These are phyloP conservation scores for Cercopithecus hamlyni DNA, from an alignment of 2,797 vertebrate genomes.

Conservation along the genomic window DNA sequence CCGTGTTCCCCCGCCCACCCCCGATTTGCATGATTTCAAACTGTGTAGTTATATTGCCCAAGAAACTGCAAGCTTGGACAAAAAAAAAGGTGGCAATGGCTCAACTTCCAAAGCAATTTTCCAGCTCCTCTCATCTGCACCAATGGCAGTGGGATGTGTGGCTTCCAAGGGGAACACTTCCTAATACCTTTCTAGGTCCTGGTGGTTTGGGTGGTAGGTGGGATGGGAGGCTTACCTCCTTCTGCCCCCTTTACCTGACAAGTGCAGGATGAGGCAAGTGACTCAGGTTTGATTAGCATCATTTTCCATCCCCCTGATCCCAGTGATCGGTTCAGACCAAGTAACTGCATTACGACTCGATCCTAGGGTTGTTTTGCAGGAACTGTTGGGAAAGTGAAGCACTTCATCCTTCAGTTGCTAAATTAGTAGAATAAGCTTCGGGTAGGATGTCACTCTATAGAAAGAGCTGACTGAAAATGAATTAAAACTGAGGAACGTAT, in stretches of 20 bases:
- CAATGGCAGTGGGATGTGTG: neutral
- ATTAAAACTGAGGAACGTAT: neutral
- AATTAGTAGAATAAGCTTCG: neutral
- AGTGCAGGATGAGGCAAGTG: neutral
- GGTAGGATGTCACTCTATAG: neutral
- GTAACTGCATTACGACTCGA: neutral
- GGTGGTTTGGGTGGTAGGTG: neutral
- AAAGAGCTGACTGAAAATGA: neutral
- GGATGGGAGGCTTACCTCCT: neutral
- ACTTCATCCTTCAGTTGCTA: neutral
- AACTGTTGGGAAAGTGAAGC: neutral
- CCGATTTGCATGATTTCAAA: neutral
- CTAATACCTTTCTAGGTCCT: neutral
- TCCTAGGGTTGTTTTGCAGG: neutral
- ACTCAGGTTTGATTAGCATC: neutral
- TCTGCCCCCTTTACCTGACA: neutral
- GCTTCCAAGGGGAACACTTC: neutral
- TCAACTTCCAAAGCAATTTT: neutral
- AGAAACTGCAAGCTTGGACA: neutral
- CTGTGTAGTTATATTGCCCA: neutral
- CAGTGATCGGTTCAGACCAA: neutral
- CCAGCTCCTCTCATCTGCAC: neutral
- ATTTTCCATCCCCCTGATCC: too few species aligned
- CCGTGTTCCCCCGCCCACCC: rapidly evolving
- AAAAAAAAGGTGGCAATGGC: neutral